phyloP scores from a whole-genome alignment of 1,140 invertebrate genomes.

The Babylonia areolata region DNA sequence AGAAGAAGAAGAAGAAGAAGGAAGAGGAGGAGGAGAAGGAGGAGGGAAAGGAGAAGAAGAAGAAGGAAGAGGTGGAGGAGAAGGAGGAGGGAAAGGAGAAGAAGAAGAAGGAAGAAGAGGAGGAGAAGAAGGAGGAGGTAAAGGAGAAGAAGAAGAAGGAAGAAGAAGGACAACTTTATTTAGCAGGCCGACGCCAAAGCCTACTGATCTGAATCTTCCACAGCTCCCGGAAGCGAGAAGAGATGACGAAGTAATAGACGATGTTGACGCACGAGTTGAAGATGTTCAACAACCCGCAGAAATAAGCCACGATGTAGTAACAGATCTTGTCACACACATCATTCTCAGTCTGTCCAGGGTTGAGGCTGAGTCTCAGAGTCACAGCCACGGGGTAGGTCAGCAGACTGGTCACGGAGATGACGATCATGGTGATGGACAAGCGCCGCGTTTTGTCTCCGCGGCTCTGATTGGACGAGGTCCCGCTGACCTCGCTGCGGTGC shows the following conservation, averaged over 20 bases:
- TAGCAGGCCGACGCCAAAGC: no score
- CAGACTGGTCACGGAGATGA: conserved; percentile 4
- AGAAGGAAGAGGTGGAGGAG: no score
- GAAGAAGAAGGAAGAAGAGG: no score
- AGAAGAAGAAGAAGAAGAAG: no score
- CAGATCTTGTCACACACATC: neutral
- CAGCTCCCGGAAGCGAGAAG: conserved; percentile 17
- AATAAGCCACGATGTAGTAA: neutral
- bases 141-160: no score
- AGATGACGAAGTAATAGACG: conserved; percentile 12
- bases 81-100: no score
- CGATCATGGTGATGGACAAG: conserved; percentile 8
- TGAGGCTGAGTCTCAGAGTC: neutral
- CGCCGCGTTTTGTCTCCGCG: neutral
- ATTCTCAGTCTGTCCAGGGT: neutral
- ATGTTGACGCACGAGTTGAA: conserved; percentile 18
- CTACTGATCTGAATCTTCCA: no score
- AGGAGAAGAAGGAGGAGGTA: no score
- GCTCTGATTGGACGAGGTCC: neutral
- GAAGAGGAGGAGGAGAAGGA: no score
- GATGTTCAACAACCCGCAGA: conserved; percentile 26
- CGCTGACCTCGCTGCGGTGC: neutral
- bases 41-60: no score
- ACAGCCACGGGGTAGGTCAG: neutral
- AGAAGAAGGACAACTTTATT: no score